Conservation (phyloP, 2,113 vertebrate species). For the Lampris incognitus region DNA sequence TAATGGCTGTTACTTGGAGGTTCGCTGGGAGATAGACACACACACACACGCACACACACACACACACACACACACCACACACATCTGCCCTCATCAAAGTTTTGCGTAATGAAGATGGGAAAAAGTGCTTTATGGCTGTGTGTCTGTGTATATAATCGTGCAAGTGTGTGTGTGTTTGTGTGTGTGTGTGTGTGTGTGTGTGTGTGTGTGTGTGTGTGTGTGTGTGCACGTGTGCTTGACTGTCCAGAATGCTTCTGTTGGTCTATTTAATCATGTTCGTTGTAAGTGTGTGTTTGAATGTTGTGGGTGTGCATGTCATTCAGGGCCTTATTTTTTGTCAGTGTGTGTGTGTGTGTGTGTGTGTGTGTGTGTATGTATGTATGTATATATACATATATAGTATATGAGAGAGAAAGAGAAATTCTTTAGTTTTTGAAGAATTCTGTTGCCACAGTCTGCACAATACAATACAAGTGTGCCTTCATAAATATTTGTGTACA, state of each 20-base stretch:
- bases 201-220: not conserved
- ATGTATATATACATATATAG: too few species aligned
- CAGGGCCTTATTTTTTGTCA: slow-evolving; percentile 46
- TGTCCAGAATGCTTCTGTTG: slow-evolving; percentile 11
- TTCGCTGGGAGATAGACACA: slow-evolving; percentile 30
- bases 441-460: too few species aligned
- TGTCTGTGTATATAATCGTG: not conserved
- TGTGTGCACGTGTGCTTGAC: not conserved
- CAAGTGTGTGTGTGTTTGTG: not conserved
- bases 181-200: not conserved
- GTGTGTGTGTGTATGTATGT: not conserved
- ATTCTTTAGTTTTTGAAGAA: too few species aligned
- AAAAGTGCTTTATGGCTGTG: not conserved
- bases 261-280: slow-evolving; percentile 37
- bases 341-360: slow-evolving; percentile 14
- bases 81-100: slow-evolving; percentile 8
- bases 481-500: not conserved
- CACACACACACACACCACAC: slow-evolving; percentile 4
- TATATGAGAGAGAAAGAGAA: too few species aligned
- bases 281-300: slow-evolving; percentile 34
- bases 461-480: not conserved
- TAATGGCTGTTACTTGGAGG: slow-evolving; percentile 63
- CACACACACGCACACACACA: slow-evolving; percentile 2
- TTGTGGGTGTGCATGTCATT: slow-evolving; percentile 7
- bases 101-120: not conserved